Base-by-base conservation (phyloP, 2,797 vertebrate genomes). In the Lagorchestes hirsutus region DNA sequence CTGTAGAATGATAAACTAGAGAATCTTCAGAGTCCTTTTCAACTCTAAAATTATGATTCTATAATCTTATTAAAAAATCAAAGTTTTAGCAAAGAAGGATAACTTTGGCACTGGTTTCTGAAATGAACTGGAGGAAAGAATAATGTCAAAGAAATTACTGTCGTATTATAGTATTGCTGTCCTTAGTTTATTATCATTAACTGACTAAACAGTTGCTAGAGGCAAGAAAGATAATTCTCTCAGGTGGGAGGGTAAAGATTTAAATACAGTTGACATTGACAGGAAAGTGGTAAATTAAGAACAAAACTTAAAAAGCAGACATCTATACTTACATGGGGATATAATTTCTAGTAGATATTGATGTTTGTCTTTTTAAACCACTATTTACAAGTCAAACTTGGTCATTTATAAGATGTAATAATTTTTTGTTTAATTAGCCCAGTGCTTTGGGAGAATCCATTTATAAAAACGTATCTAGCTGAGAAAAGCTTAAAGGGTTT, bases 401-500 rank as follows among this genome's bases (percentile, higher is more conserved):
- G 29, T 91, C 16, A 3, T 92, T 95, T 94, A 93, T 92, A 13
- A 94, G 67, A 96, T 90, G 10, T 4, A 67, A 14, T 95, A 97
- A 94, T 58, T 92, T 82, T 95, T 94, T n/a, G 67, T 2, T 95
- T 97, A 96, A 95, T 94, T 94, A 93, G 74, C 56, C 90, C 57
- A 95, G 93, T 56, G 3, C 57, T 94, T 67, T 96, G 46, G 46
- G n/a, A 97, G 74, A 95, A 93, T 92, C 55, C 94, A 10, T 0
- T 92, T 54, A 28, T 95, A 96, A 96, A 92, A 95, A 57, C 2
- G 54, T 91, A 34, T 0, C 57, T 28, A 92, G n/a, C 59, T 58
- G 67, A 95, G 94, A 31, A 90, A 29, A 16, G 28, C 96, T 93
- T 54, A 91, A 90, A 90, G 16, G 90, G 62, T 90, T 34, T 29